Evolutionary conservation across 2,113 vertebrate genomes (phyloP).

Genomic region (Aplodontia rufa): DNA sequence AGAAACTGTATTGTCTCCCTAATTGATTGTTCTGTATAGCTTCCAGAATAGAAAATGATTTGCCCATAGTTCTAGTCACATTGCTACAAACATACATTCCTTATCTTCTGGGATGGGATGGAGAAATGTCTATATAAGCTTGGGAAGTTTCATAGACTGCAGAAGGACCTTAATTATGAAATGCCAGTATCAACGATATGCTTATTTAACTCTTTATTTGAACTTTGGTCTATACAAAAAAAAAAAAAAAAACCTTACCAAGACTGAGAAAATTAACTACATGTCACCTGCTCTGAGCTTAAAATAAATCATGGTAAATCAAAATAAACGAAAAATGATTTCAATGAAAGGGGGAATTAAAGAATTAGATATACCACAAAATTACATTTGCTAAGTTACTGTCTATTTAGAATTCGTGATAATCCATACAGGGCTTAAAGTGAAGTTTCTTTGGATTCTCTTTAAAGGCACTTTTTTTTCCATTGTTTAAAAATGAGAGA

Average conservation of each 20-base stretch:
- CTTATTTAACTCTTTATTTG: background rate
- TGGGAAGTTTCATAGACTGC: background rate
- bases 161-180: background rate
- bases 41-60: slow-evolving; percentile 30
- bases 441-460: background rate
- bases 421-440: background rate
- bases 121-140: background rate
- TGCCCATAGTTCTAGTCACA: background rate
- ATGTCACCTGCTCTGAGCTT: background rate
- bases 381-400: background rate
- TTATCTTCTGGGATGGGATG: background rate
- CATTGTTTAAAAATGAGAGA: too few species aligned
- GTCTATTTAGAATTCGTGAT: background rate
- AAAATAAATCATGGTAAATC: background rate
- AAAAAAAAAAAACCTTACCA: background rate
- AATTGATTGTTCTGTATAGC: slow-evolving; percentile 29
- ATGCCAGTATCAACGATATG: background rate
- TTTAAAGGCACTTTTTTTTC: too few species aligned
- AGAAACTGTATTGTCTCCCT: background rate
- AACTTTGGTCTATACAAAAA: background rate
- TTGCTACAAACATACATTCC: background rate
- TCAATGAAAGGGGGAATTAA: background rate
- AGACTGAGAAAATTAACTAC: background rate
- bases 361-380: background rate
- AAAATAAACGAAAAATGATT: slow-evolving; percentile 1